These are phyloP conservation scores for Semibalanus balanoides DNA, from an alignment of 1,140 invertebrate species.

Conservation along the genomic window DNA sequence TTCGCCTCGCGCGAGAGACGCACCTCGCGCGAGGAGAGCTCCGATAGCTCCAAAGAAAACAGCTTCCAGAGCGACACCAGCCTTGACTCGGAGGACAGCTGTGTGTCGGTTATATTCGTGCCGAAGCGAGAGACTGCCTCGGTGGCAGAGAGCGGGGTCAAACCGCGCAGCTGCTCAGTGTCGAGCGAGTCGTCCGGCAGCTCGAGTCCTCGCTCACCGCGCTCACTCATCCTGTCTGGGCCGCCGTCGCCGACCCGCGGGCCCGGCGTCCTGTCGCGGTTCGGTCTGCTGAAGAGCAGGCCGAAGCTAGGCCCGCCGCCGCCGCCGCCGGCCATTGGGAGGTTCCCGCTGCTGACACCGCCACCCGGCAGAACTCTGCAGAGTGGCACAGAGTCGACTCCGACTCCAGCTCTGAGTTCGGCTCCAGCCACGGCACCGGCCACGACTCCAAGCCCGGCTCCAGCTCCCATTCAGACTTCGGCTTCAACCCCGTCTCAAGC, in stretches of 20 bases:
- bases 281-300: not conserved
- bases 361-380: not conserved
- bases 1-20: conserved; percentile 35
- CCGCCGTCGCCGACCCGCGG: not conserved
- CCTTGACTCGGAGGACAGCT: conserved; percentile 81
- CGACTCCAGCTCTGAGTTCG: too few relatives aligned
- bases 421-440: too few relatives aligned
- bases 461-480: too few relatives aligned
- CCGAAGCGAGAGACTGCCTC: conserved; percentile 41
- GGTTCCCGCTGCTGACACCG: conserved; percentile 1
- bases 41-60: conserved; percentile 71
- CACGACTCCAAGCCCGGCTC: too few relatives aligned
- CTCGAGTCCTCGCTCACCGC: conserved; percentile 20
- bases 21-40: conserved; percentile 63
- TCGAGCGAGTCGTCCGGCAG: conserved; percentile 24
- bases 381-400: too few relatives aligned
- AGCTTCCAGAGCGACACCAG: conserved; percentile 84
- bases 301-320: not conserved
- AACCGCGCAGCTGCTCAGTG: conserved; percentile 20
- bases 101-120: conserved; percentile 77
- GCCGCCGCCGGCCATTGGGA: not conserved
- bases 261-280: not conserved
- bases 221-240: not conserved
- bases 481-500: too few relatives aligned
- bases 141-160: conserved; percentile 17